Evolutionary conservation across 2,888 invertebrate species (phyloP).

Genomic region (Troides oblongomaculatus): DNA sequence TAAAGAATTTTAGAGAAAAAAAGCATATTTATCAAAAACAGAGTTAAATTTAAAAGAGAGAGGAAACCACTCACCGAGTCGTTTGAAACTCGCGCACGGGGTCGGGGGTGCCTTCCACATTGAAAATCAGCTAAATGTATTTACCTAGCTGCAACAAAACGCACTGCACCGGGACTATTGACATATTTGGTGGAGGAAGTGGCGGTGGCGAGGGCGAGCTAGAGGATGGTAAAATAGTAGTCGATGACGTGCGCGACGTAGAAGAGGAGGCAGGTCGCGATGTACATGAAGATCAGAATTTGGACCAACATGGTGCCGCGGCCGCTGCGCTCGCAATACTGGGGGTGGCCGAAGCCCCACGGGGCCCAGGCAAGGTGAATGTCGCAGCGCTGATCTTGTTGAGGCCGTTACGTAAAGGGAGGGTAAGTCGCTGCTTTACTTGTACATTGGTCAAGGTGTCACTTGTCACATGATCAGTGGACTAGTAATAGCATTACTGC

Average conservation of each 20-base stretch:
- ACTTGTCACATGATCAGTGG: too few relatives aligned
- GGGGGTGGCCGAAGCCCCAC: conserved; percentile 31
- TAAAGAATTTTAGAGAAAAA: too few relatives aligned
- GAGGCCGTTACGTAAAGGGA: conserved; percentile 35
- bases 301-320: conserved; percentile 68
- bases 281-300: conserved; percentile 76
- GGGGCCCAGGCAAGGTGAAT: conserved; percentile 39
- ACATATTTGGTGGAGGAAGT: neutral
- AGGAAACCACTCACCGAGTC: conserved; percentile 51
- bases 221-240: conserved; percentile 61
- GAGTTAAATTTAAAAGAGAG: neutral
- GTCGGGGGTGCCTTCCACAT: conserved; percentile 40
- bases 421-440: neutral
- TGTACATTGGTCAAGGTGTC: neutral
- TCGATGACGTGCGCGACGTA: conserved; percentile 75
- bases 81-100: conserved; percentile 42
- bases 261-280: conserved; percentile 70
- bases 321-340: conserved; percentile 32
- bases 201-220: conserved; percentile 17
- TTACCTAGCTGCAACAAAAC: conserved; percentile 12
- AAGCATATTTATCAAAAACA: neutral
- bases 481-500: too few relatives aligned
- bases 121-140: conserved; percentile 7
- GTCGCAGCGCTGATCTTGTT: conserved; percentile 38
- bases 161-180: neutral